Evolutionary conservation across 2,888 invertebrate genomes (phyloP), one percentile per base, ranked within the genome.

Genomic region (Eurytoma californica): DNA sequence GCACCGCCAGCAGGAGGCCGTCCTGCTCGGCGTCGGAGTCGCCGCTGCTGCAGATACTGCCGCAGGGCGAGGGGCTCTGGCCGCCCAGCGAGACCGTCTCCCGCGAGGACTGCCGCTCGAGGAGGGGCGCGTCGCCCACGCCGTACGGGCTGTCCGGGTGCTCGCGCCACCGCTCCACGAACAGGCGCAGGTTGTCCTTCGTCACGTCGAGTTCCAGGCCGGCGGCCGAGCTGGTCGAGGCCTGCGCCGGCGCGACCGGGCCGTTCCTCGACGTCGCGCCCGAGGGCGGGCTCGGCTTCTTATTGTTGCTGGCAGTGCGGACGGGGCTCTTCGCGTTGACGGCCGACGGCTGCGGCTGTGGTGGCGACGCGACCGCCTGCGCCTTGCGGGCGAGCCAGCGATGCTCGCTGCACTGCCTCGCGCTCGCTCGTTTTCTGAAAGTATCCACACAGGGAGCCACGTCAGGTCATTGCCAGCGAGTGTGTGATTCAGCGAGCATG

Each of bases 111-210:
- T 51, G 66, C 0, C 77, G 66, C 39, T 80, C 80, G 3, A 77
- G 20, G 7, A 77, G n/a, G 18, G 72, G 63, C 16, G 61, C 58
- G 67, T 70, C 61, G 87, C 96, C 96, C 87, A 96, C 95, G 20
- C 95, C 92, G 90, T 97, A 97, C 0, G 97, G 96, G 61, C 96
- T 96, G 90, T 96, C 95, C 0, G 96, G 96, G 89, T 96, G 96
- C 85, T 96, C 96, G 86, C 95, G 94, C 96, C 97, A 97, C 77
- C 97, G 92, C 87, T 96, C 96, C 70, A 97, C 96, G 91, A 97
- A 97, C 85, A 94, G 92, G 85, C 94, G 93, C 70, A 97, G 92
- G 91, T 97, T 96, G 89, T 96, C 96, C 92, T 97, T 96, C 82
- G 96, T 93, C 84, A 94, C 93, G 88, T 94, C 94, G 88, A 95